Percentiles rank a stretch among this genome's conserved stretches.
Evolutionary conservation across 2,888 invertebrate genomes (phyloP).

Genomic region (Pachydiplax longipennis): DNA sequence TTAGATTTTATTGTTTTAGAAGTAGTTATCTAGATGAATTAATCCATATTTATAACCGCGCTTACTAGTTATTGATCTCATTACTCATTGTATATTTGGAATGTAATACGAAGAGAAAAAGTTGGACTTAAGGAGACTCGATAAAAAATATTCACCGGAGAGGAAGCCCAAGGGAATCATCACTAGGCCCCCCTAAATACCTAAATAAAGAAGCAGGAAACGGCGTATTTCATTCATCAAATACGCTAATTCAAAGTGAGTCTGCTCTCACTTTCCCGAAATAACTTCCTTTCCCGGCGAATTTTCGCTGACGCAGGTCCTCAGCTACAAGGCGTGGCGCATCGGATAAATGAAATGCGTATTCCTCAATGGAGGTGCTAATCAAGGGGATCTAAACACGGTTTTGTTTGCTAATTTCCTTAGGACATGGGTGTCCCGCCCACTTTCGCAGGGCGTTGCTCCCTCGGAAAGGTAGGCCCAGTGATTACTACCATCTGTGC

Average conservation of each 20-base stretch:
- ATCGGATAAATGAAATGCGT: neutral
- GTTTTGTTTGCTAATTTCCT: neutral
- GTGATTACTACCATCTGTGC: neutral
- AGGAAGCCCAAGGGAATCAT: too few species aligned
- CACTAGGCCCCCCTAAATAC: too few species aligned
- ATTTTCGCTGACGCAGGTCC: neutral
- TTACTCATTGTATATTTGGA: too few species aligned
- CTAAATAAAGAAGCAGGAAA: too few species aligned
- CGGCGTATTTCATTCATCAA: too few species aligned
- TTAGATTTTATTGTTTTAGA: too few species aligned
- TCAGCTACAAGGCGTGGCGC: neutral
- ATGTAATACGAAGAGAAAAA: too few species aligned
- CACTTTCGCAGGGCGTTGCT: neutral
- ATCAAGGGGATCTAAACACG: neutral
- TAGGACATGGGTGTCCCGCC: neutral
- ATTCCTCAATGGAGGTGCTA: neutral
- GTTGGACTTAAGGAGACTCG: too few species aligned
- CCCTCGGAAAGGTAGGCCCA: neutral
- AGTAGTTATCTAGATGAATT: too few species aligned
- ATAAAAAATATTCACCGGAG: too few species aligned
- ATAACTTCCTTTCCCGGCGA: neutral
- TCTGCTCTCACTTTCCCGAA: neutral
- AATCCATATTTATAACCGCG: too few species aligned
- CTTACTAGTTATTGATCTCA: too few species aligned
- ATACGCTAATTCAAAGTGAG: neutral